Evolutionary conservation across 2,797 vertebrate species (phyloP), one percentile per base, ranked within the genome.

Genomic region (Pitangus sulphuratus): DNA sequence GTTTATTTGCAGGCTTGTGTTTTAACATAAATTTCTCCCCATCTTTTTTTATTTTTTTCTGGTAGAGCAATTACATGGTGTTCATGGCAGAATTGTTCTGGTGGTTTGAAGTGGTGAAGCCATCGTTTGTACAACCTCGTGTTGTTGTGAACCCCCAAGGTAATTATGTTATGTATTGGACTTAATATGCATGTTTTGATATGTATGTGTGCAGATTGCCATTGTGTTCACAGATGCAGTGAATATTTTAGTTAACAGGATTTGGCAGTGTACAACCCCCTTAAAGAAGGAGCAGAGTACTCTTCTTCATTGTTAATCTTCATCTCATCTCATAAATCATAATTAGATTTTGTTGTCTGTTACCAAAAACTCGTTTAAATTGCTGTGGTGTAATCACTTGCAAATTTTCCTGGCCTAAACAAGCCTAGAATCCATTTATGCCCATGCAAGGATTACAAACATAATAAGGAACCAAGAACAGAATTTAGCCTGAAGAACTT

Each of bases 71-170:
- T 97, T 99, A 99, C 97, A 98, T 99, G 98, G 99, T 99, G 91
- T 99, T 99, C 97, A 98, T 99, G 99, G 99, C 99, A 82, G 99
- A 99, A 95, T 98, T 99, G 87, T 99, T 99, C 97, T 99, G 98
- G 98, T 99, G 99, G 99, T 99, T 99, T 93, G 99, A 99, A 97
- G 99, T 99, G 30, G 98, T 99, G 83, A 99, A 99, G 96, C 99
- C 99, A 1, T 98, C 98, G 4, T 99, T 99, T 97, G 99, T 99
- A 72, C 98, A 99, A n/a, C 99, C 99, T 62, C 98, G 98, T 87
- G 97, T 97, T 74, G 97, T 99, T 90, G 97, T 80, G 80, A 90
- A 93, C 57, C 96, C 97, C 13, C 97, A 97, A 96, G 98, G 97
- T 98, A 97, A 93, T 93, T 91, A 81, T 84, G 80, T 37, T 44